Evolutionary conservation across 2,888 invertebrate genomes (phyloP).

Genomic region (Sisyra nigra): DNA sequence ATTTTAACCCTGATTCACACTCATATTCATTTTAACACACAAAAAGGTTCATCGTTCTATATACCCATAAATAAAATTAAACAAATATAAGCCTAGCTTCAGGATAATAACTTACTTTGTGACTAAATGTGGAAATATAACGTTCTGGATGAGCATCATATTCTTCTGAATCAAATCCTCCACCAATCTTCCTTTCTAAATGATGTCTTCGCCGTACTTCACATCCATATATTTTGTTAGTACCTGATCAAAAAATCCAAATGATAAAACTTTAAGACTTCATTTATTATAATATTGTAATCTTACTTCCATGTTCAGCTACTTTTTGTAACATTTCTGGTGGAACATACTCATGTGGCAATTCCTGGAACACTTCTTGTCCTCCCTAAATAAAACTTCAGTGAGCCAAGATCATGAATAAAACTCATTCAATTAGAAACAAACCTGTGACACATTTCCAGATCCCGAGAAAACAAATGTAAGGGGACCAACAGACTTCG

Average conservation of each 20-base stretch:
- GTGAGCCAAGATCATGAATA: not conserved
- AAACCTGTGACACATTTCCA: conserved; percentile 85
- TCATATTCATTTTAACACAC: no score
- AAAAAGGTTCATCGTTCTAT: no score
- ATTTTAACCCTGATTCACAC: no score
- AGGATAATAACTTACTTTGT: conserved; percentile 60
- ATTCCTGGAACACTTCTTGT: conserved; percentile 87
- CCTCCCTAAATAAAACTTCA: conserved; percentile 37
- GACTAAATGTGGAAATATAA: conserved; percentile 91
- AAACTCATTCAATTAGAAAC: not conserved
- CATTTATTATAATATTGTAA: conserved; percentile 5
- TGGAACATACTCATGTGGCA: conserved; percentile 95
- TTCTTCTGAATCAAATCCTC: conserved; percentile 72
- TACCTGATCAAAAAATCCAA: conserved; percentile 44
- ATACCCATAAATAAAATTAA: no score
- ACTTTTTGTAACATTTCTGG: conserved; percentile 91
- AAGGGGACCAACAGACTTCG: conserved; percentile 90
- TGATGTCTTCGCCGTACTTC: conserved; percentile 91
- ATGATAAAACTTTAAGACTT: no score
- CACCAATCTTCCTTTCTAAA: conserved; percentile 80
- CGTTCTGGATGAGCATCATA: conserved; percentile 86
- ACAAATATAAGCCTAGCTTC: no score
- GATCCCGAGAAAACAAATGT: conserved; percentile 97
- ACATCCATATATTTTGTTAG: conserved; percentile 91
- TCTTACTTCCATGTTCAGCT: conserved; percentile 86